Base-by-base conservation (phyloP, 2,113 vertebrate species). In the Barnardius zonarius region DNA sequence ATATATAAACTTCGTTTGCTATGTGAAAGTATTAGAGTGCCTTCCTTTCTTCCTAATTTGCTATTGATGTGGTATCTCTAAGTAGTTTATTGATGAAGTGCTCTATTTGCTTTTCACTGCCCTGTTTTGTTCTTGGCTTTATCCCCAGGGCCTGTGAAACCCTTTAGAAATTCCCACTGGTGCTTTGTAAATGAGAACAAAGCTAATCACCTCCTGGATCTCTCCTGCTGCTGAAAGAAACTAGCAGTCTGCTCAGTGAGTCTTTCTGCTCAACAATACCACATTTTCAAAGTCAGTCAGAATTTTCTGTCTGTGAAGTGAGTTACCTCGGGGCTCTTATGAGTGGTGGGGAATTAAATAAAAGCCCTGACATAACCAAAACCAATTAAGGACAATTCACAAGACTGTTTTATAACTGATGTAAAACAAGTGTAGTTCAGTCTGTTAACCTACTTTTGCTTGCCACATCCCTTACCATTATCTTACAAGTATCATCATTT, bases 151-250 rank as follows among this genome's bases (percentile, higher is more conserved):
- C 88, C 92, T 91, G 83, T 91, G 96, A 96, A 97, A 93, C 92
- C 70, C 86, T 96, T 93, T 92, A 92, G 91, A 96, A 96, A 95
- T 92, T 91, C 95, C 91, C 96, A 89, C 81, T 93, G 92, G 92
- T 94, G 86, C 93, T 96, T 93, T 95, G 86, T 94, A 96, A 96
- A 93, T 87, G 92, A 96, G 96, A 96, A 97, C 95, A 97, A 96
- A 96, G 96, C 95, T 96, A 95, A 97, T 97, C 95, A 93, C 95
- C 96, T 97, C 95, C 88, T 94, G 93, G 77, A 95, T 96, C 95
- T 93, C 91, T 96, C 86, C 92, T 96, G 93, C 96, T 92, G 93
- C 85, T 96, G 85, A 89, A 96, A 95, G 83, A 90, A 97, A 59
- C 95, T 77, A 91, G 81, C 92, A 87, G 88, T 83, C 81, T 93